Percentiles rank a stretch among this genome's conserved stretches.
phyloP scores from a whole-genome alignment of 2,888 invertebrate species.

The Aricia artaxerxes region DNA sequence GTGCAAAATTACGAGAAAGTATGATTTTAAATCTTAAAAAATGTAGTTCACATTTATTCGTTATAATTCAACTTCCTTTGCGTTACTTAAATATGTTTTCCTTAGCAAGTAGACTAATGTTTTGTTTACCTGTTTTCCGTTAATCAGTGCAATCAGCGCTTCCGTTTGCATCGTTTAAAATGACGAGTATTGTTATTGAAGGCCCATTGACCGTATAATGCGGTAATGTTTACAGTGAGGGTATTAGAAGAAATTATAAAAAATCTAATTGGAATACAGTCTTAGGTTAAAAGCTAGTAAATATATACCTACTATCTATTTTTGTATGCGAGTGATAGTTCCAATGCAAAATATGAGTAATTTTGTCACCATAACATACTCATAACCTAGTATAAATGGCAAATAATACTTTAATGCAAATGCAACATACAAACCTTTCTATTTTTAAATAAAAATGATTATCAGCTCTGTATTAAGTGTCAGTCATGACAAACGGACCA shows the following conservation, averaged over 20 bases:
- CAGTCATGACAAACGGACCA: too few relatives aligned
- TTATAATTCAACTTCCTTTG: constrained; percentile 31
- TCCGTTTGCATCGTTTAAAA: constrained; percentile 33
- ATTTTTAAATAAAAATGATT: not conserved
- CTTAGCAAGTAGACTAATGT: constrained; percentile 50
- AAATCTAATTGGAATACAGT: not conserved
- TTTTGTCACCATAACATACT: not conserved
- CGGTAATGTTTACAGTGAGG: not conserved
- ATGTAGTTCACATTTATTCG: not conserved
- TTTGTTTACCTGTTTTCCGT: constrained; percentile 66
- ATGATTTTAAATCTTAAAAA: constrained; percentile 41
- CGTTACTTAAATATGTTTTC: constrained; percentile 34
- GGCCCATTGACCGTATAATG: not conserved
- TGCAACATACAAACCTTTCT: not conserved
- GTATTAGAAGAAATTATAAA: not conserved
- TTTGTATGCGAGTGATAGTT: not conserved
- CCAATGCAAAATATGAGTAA: not conserved
- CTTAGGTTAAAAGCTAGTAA: not conserved
- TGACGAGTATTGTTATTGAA: not conserved
- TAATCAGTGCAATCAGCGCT: constrained; percentile 37
- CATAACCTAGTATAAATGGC: not conserved
- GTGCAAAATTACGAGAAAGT: constrained; percentile 57
- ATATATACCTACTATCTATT: not conserved
- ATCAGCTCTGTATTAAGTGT: too few relatives aligned
- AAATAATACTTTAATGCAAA: not conserved